phyloP scores from a whole-genome alignment of 2,113 vertebrate genomes.

The Sialia sialis region DNA sequence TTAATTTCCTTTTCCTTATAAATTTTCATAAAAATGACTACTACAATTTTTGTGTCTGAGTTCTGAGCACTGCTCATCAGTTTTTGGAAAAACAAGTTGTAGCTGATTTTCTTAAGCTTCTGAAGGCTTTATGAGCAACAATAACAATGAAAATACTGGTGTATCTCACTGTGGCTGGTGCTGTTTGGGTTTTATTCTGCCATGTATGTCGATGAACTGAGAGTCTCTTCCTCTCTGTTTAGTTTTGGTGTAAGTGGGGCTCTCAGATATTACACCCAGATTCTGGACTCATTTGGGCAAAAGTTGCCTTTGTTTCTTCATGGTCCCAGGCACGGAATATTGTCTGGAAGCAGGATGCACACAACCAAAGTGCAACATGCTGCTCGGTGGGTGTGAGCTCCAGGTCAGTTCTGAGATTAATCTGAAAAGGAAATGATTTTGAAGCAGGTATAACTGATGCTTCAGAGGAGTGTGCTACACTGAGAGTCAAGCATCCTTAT shows the following conservation, averaged over 20 bases:
- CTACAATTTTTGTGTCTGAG: background rate
- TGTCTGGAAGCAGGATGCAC: background rate
- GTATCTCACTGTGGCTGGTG: background rate
- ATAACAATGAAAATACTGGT: background rate
- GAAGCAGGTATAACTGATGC: background rate
- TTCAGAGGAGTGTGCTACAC: background rate
- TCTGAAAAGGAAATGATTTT: background rate
- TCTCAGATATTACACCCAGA: background rate
- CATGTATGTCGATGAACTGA: background rate
- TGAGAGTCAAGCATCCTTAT: background rate
- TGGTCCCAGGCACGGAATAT: background rate
- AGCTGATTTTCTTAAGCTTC: background rate
- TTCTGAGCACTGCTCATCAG: background rate
- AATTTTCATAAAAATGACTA: background rate
- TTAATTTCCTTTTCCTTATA: background rate
- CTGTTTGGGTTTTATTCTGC: background rate
- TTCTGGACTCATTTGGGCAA: background rate
- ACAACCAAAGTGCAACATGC: background rate
- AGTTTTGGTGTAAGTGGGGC: background rate
- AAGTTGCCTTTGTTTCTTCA: background rate
- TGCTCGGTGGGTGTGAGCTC: background rate
- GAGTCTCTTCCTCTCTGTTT: background rate
- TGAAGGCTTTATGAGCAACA: background rate
- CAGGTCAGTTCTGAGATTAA: background rate
- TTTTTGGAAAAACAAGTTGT: background rate